Base-by-base conservation (phyloP, 2,888 invertebrate genomes). In the Apamea epomidion region DNA sequence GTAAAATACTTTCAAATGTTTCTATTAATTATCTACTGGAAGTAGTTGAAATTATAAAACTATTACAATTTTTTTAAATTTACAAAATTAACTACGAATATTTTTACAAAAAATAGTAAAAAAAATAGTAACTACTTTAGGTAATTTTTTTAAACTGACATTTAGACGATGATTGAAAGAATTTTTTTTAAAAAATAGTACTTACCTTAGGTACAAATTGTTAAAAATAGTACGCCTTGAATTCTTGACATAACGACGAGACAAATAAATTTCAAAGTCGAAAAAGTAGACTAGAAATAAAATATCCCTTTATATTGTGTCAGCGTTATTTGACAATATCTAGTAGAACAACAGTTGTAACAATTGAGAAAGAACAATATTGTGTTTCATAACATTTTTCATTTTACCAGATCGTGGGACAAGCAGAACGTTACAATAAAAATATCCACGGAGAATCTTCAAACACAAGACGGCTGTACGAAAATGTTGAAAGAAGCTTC, bases 381-480 rank as follows among this genome's bases (percentile, higher is more conserved):
- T 45, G 25, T 74, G 25, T 74, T 51, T 51, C 58, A 74, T n/a
- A 87, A 71, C 60, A 72, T 67, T 70, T 78, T 77, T 70, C n/a
- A 69, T 79, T 83, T 81, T 78, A 81, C 71, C 75, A 94, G 95
- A 62, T 90, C 88, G 3, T 95, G 94, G 94, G 84, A 87, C 64
- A 91, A 92, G 82, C 82, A 89, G 25, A 91, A 91, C 54, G 92
- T 92, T 51, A 80, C 87, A 62, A 84, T 93, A 71, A 91, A 92
- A 92, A 87, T 93, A 82, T 92, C 89, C 1, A 89, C 91, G 8
- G 92, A 93, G 10, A 92, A 93, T 85, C 87, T 95, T 58, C 87
- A 92, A 79, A 90, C 89, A 25, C 91, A 92, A 67, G 89, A 90
- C 72, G 92, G 91, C 60, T 92, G 93, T 73, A 84, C 81, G 25